A percentile compares a stretch with the other conserved stretches of the same genome.
These are phyloP conservation scores for Uloborus plumipes DNA, from an alignment of 2,888 invertebrate species.

Conservation along the genomic window DNA sequence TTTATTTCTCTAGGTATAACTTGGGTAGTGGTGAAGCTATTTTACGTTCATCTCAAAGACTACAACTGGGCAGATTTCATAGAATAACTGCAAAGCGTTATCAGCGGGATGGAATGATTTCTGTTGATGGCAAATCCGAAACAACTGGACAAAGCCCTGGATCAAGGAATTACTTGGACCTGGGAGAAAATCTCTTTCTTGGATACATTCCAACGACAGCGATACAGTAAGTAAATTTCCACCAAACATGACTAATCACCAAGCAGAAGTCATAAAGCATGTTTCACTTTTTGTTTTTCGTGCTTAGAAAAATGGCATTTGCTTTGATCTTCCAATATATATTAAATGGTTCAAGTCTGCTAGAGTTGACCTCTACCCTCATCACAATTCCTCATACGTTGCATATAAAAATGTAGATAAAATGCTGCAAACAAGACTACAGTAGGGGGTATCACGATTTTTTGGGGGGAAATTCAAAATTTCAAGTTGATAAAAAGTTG, in stretches of 20 bases:
- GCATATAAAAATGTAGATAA: too few relatives aligned
- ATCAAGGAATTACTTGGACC: constrained; percentile 83
- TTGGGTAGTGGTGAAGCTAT: constrained; percentile 86
- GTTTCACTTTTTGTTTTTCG: too few relatives aligned
- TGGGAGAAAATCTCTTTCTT: constrained; percentile 84
- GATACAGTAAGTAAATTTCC: constrained; percentile 77
- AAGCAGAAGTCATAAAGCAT: too few relatives aligned
- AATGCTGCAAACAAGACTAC: too few relatives aligned
- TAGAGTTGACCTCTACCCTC: too few relatives aligned
- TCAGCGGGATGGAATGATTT: constrained; percentile 82
- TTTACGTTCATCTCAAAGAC: constrained; percentile 81
- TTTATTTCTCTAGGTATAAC: constrained; percentile 76
- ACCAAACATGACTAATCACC: neutral
- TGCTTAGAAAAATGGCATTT: too few relatives aligned
- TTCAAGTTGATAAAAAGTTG: too few relatives aligned
- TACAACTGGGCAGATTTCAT: constrained; percentile 82
- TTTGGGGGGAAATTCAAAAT: too few relatives aligned
- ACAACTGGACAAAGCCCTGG: constrained; percentile 85
- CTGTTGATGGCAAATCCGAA: constrained; percentile 84
- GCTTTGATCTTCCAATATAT: too few relatives aligned
- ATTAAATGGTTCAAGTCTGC: too few relatives aligned
- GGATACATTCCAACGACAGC: constrained; percentile 84
- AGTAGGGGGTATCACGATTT: too few relatives aligned
- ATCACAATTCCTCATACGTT: too few relatives aligned
- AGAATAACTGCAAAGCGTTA: constrained; percentile 85